Evolutionary conservation across 2,888 invertebrate species (phyloP).

Genomic region (Adelognathus sp.): DNA sequence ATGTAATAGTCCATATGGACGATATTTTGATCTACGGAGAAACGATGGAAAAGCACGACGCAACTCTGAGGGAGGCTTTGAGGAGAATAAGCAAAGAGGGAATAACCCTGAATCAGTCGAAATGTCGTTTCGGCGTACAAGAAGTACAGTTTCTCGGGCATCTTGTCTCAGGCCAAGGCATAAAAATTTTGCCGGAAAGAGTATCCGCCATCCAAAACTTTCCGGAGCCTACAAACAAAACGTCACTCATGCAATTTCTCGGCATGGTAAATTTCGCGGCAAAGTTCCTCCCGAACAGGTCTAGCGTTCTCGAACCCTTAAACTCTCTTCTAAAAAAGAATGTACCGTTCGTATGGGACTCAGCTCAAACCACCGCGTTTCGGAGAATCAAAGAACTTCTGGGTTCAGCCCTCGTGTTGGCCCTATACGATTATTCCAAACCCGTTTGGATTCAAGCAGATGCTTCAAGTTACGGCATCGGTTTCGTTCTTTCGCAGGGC

Average conservation of each 20-base stretch:
- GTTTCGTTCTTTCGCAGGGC: constrained; percentile 68
- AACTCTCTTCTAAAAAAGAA: constrained; percentile 57
- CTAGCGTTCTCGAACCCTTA: constrained; percentile 57
- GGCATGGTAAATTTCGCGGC: constrained; percentile 56
- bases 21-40: constrained; percentile 45
- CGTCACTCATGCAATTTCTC: constrained; percentile 57
- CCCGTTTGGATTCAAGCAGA: constrained; percentile 64
- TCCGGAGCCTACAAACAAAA: constrained; percentile 58
- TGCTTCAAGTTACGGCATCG: constrained; percentile 69
- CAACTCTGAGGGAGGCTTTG: constrained; percentile 55
- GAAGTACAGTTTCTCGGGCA: constrained; percentile 64
- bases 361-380: constrained; percentile 61
- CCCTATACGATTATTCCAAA: constrained; percentile 66
- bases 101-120: constrained; percentile 62
- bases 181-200: constrained; percentile 55
- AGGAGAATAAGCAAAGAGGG: constrained; percentile 51
- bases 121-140: constrained; percentile 63
- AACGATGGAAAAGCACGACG: constrained; percentile 60
- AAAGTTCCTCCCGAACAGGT: constrained; percentile 60
- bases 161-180: constrained; percentile 56
- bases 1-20: constrained; percentile 33
- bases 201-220: constrained; percentile 55
- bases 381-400: constrained; percentile 66
- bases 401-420: constrained; percentile 65
- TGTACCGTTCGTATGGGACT: constrained; percentile 55